phyloP scores from a whole-genome alignment of 2,888 invertebrate species.

The Drosophila mimetica region DNA sequence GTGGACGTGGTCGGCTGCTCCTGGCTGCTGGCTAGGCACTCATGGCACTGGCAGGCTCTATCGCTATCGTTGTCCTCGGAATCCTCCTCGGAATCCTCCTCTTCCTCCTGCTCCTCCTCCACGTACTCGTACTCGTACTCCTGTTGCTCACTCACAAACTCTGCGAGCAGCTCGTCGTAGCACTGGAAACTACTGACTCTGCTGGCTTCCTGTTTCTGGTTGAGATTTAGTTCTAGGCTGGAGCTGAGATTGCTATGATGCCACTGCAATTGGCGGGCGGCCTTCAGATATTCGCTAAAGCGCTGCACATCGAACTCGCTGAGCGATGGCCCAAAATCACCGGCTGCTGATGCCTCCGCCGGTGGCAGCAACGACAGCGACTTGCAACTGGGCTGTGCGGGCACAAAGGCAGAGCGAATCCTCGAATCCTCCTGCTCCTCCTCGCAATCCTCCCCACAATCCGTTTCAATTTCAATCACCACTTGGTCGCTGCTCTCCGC shows the following conservation, averaged over 20 bases:
- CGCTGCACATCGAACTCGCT: slow-evolving; percentile 82
- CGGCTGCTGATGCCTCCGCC: slow-evolving; percentile 4
- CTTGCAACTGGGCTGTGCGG: slow-evolving; percentile 24
- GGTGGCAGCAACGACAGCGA: too few relatives aligned
- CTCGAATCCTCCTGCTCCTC: slow-evolving; percentile 8
- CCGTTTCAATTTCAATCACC: slow-evolving; percentile 71
- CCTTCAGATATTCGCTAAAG: slow-evolving; percentile 70
- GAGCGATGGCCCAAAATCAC: slow-evolving; percentile 54
- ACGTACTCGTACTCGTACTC: slow-evolving; percentile 6
- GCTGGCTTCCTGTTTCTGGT: not conserved
- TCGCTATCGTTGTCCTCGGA: slow-evolving; percentile 15
- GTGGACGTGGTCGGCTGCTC: slow-evolving; percentile 7
- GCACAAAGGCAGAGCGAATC: slow-evolving; percentile 60
- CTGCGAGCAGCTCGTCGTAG: slow-evolving; percentile 81
- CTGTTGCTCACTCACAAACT: slow-evolving; percentile 73
- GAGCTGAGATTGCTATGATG: not conserved
- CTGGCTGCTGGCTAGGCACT: slow-evolving; percentile 51
- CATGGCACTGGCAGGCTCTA: slow-evolving; percentile 60
- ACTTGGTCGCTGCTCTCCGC: slow-evolving; percentile 53
- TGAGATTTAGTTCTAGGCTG: not conserved
- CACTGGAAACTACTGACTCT: slow-evolving; percentile 60
- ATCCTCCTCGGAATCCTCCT: not conserved
- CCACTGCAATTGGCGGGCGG: slow-evolving; percentile 64
- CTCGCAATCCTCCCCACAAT: slow-evolving; percentile 34
- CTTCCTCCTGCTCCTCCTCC: not conserved